Evolutionary conservation across 2,113 vertebrate species (phyloP), one percentile per base, ranked within the genome.

Genomic region (Zingel zingel): DNA sequence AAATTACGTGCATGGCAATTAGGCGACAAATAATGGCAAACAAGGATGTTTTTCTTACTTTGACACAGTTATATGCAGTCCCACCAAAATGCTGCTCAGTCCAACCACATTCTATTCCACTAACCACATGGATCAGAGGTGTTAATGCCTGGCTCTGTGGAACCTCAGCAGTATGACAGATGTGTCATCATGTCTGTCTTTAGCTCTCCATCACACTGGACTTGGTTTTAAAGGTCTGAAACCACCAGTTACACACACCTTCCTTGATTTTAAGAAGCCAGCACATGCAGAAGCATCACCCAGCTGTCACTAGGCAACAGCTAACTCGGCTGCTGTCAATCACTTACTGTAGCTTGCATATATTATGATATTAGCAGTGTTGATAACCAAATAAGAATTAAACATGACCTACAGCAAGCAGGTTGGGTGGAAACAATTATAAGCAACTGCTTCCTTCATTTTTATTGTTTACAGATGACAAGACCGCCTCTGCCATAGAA

Each of bases 241-340:
- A 67, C 54, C 19, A 65, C 47, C 25, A 47, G 33, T 33, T 18
- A 63, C 19, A 33, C 1, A 23, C 10, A 2, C 14, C 45, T 16
- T 6, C 4, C 10, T 23, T 39, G 14, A 59, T 76, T 59, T 56
- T n/a, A 13, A 61, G 54, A 48, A 27, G 59, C 43, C 27, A 18
- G 6, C 47, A 50, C 39, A 48, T 27, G 14, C 62, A 56, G 21
- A 74, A 39, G 56, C 69, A 78, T 79, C 64, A 18, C 48, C 43
- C 11, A n/a, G 15, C 73, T 69, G 76, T 86, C 86, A 84, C 83
- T 15, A 88, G 65, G 87, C 81, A 86, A 82, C 87, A 66, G 47
- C 58, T 50, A 11, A 71, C 33, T 33, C 54, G 48, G 58, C 48
- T 63, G 64, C 63, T 78, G 47, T 78, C 70, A 73, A 2, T 86